Percentiles rank a stretch among this genome's conserved stretches.
These are phyloP conservation scores for Scaptodrosophila latifasciaeformis DNA, from an alignment of 2,888 invertebrate genomes.

Conservation along the genomic window DNA sequence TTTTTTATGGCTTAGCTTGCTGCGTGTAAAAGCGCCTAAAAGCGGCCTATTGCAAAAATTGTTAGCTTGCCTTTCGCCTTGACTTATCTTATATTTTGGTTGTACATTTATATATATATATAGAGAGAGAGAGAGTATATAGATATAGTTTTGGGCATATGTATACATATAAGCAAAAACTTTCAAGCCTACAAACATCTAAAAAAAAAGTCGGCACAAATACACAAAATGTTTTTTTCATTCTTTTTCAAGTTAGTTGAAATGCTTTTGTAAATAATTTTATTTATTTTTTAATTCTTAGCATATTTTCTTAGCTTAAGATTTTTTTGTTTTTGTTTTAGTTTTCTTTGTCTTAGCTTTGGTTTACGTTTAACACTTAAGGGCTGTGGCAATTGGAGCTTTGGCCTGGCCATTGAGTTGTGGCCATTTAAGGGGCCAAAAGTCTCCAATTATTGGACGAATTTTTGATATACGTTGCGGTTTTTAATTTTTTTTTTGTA, in stretches of 20 bases:
- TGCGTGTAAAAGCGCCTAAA: constrained; percentile 66
- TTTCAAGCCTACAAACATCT: no score
- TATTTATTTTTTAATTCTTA: constrained; percentile 12
- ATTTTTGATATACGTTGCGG: constrained; percentile 74
- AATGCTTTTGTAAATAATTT: constrained; percentile 48
- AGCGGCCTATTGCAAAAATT: constrained; percentile 42
- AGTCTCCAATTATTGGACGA: constrained; percentile 74
- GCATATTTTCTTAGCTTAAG: constrained; percentile 37
- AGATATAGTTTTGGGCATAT: no score
- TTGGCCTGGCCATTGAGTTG: constrained; percentile 34
- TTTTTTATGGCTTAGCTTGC: no score
- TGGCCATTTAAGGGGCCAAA: constrained; percentile 52
- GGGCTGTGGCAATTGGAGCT: constrained; percentile 60
- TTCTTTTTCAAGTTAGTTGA: constrained; percentile 1
- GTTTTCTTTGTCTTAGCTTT: constrained; percentile 32
- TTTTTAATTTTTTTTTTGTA: constrained; percentile 23
- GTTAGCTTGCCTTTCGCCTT: background rate
- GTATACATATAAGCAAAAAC: no score
- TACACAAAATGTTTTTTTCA: constrained; percentile 45
- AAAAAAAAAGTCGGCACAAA: no score
- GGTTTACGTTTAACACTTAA: constrained; percentile 53
- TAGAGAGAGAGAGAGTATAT: no score
- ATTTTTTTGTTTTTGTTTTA: constrained; percentile 31
- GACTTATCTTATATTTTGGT: background rate
- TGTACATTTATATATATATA: no score